Base-by-base conservation (phyloP, 2,888 invertebrate species). In the Theristus sp. region DNA sequence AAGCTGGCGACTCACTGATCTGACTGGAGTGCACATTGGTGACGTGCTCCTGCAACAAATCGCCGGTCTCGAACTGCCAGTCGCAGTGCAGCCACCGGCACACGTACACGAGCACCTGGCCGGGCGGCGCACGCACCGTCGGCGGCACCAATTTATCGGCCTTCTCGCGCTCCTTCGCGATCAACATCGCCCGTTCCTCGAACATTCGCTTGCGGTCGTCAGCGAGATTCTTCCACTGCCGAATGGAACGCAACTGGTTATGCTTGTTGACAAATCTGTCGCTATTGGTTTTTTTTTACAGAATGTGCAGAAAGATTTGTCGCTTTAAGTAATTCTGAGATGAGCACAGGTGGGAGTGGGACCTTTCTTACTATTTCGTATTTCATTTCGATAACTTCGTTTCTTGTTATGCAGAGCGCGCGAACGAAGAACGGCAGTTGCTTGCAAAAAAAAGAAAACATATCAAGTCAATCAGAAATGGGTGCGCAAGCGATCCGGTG, bases 151-250 rank as follows among this genome's bases (percentile, higher is more conserved):
- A 64, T 1, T 65, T 65, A 54, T 70, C 73, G 31, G 66, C 64
- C 63, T 70, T 70, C 25, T 69, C 69, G 24, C 73, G 63, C 57
- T 72, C 73, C 25, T 68, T 68, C 72, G 93, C 94, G 75, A 88
- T 83, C 69, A 84, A 82, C 31, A 83, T 82, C 0, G 98, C 96
- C 60, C 85, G 82, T 74, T 91, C 90, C 78, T 98, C 96, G 84
- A 91, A 98, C 64, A 82, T 82, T 75, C 89, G 87, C 75, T 94
- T 93, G 66, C 89, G 87, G 61, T 83, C 81, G 0, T 86, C 82
- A 0, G 88, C 83, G 66, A 96, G 80, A 63, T 87, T 87, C 67
- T 93, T 84, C 98, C 98, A 98, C 82, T 94, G 83, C 59, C 6
- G 17, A 6, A 38, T 17, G n/a, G n/a, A n/a, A n/a, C n/a, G 10